Evolutionary conservation across 1,140 invertebrate genomes (phyloP), one percentile per base, ranked within the genome.

Genomic region (Macrocentrus cingulum): DNA sequence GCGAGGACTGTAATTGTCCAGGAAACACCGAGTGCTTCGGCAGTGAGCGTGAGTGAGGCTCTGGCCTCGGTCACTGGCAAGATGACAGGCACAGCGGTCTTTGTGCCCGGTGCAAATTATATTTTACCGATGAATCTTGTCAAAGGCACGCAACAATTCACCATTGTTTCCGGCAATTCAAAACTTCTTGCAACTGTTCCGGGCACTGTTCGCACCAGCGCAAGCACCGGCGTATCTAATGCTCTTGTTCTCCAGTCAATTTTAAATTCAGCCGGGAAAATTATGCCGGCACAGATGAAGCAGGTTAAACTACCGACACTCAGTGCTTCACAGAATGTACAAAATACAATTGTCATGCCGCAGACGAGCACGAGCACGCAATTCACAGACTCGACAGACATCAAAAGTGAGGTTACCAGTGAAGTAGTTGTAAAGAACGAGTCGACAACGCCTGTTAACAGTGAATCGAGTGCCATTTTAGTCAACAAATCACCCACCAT

Each of bases 91-190:
- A 84, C 86, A 2, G 82, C 86, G 0, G 84, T 88, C 1, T 64
- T 88, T 18, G 85, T 88, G 66, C 84, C 85, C 16, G 85, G 85
- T 0, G 74, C 74, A 2, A 88, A 87, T 71, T 87, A 87, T 64
- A 82, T 88, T 44, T 68, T 88, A 46, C 87, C 87, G 0, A 85
- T 88, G 57, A 87, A 85, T 4, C 81, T 88, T 71, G 80, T 88
- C 23, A 88, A 88, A 72, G 82, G 85, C 9, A 84, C 85, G 2
- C 86, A 87, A 59, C 86, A 87, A 57, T 87, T 88, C 45, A 85
- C 86, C 0, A 87, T 89, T 41, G 86, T 89, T 0, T 87, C 86
- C 39, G 84, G 86, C 9, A 84, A 84, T 0, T 85, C 84, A 2
- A 88, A 88, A 66, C 75, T 88, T 15, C 71, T 88, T 5, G 83